Conservation (phyloP, 2,888 invertebrate genomes). For the Drosophila fulvimacula region DNA sequence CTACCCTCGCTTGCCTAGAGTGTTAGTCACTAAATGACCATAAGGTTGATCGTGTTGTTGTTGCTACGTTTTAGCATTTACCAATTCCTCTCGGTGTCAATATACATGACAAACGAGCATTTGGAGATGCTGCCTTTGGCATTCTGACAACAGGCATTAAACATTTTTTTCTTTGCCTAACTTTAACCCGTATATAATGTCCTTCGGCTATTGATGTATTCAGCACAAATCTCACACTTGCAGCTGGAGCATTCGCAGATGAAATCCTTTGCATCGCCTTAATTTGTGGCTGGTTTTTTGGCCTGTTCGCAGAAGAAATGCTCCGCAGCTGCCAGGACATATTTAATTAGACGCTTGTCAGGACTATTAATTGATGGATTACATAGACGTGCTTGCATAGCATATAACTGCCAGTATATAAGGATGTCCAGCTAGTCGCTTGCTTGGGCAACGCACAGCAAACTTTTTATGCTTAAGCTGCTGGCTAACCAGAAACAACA, state of each 20-base stretch:
- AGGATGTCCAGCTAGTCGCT: constrained; percentile 2
- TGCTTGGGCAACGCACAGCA: not conserved
- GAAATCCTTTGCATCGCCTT: constrained; percentile 27
- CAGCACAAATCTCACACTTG: constrained; percentile 5
- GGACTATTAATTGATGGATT: constrained; percentile 72
- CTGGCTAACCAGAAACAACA: constrained; percentile 57
- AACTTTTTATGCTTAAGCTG: constrained; percentile 50
- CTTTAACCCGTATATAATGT: constrained; percentile 18
- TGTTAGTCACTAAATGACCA: constrained; percentile 22
- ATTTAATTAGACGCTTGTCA: constrained; percentile 74
- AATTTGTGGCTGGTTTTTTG: constrained; percentile 27
- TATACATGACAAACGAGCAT: constrained; percentile 44
- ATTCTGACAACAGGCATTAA: constrained; percentile 33
- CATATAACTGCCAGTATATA: constrained; percentile 3
- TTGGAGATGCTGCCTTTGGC: constrained; percentile 29
- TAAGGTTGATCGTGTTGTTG: constrained; percentile 13
- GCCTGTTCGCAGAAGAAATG: constrained; percentile 19
- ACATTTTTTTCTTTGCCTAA: constrained; percentile 9
- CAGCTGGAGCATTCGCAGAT: constrained; percentile 5
- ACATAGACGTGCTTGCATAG: constrained; percentile 24
- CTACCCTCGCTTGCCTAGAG: constrained; percentile 8
- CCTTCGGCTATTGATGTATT: constrained; percentile 35
- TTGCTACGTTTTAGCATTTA: constrained; percentile 4
- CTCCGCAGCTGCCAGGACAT: constrained; percentile 53
- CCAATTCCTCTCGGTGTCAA: constrained; percentile 27